These are phyloP conservation scores for Drosophila rhopaloa DNA, from an alignment of 1,140 invertebrate genomes.

Conservation along the genomic window DNA sequence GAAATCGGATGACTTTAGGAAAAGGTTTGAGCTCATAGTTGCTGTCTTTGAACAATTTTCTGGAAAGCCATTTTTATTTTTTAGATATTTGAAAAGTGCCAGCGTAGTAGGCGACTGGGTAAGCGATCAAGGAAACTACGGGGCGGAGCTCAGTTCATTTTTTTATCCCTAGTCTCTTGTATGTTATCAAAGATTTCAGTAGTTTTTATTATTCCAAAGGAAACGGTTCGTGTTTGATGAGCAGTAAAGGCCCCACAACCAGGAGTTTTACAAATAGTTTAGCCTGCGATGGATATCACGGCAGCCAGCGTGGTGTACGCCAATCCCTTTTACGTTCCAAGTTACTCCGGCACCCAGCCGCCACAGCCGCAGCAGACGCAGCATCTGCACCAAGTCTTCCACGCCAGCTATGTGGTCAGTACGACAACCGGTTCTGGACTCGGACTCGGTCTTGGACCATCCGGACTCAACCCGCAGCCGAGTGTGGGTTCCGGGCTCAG, in stretches of 20 bases:
- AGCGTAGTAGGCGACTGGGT: conserved; percentile 7
- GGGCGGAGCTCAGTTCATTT: conserved; percentile 17
- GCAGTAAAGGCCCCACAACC: conserved; percentile 29
- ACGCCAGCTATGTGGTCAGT: conserved; percentile 35
- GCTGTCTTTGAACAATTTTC: too few relatives aligned
- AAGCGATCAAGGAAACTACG: neutral
- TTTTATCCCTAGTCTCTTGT: conserved; percentile 5
- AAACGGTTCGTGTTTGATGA: conserved; percentile 66
- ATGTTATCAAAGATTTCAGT: conserved; percentile 51
- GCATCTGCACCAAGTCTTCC: conserved; percentile 39
- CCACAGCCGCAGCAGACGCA: conserved; percentile 21
- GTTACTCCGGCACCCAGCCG: conserved; percentile 36
- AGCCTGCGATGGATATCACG: conserved; percentile 51
- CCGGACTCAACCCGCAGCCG: neutral
- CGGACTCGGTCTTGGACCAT: neutral
- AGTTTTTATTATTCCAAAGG: conserved; percentile 61
- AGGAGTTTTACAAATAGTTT: conserved; percentile 40
- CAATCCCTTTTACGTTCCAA: conserved; percentile 54
- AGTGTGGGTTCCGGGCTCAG: neutral
- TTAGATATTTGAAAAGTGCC: too few relatives aligned
- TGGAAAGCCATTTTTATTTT: too few relatives aligned
- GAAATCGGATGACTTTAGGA: too few relatives aligned
- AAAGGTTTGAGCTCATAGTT: too few relatives aligned
- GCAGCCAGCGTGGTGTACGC: conserved; percentile 45
- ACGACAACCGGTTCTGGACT: neutral